Evolutionary conservation across 1,140 invertebrate genomes (phyloP), one percentile per base, ranked within the genome.

Genomic region (Caenorhabditis inopinata): DNA sequence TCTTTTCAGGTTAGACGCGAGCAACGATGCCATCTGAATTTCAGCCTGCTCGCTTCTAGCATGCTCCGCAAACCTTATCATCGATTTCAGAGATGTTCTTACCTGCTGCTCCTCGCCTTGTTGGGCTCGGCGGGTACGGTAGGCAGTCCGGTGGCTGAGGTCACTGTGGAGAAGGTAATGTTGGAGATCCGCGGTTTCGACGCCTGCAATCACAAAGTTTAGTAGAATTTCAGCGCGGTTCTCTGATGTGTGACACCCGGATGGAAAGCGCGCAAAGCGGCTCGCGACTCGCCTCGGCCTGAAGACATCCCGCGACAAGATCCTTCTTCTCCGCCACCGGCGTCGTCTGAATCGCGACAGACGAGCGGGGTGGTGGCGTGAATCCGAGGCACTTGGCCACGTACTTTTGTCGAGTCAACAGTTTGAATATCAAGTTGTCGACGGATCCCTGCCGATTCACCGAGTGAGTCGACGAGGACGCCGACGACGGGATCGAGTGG

Each of bases 141-240:
- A 11, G 86, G 86, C 12, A 87, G 79, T 18, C 86, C 86, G 4
- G 86, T 87, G 21, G 86, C 86, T 38, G 47, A 84, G 23, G 79
- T 87, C 23, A 87, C 85, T 27, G 85, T 87, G 12, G 86, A 88
- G 58, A 87, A 87, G n/a, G 86, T 88, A 68, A 87, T 87, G 68
- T 88, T 87, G 16, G 83, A 82, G 7, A 87, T 86, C 7, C 86
- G 84, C 2, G 87, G 87, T 79, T 87, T 87, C 9, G 85, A 84
- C 5, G 85, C 78, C 86, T 87, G 79, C 68, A 87, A 88, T 74
- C 21, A 74, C n/a, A n/a, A n/a, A n/a, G n/a, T n/a, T n/a, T n/a
- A n/a, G n/a, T n/a, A n/a, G n/a, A n/a, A n/a, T n/a, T n/a, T n/a
- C n/a, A n/a, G n/a, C n/a, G n/a, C n/a, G n/a, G n/a, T n/a, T n/a